A percentile compares a stretch with the other conserved stretches of the same genome.
These are phyloP conservation scores for Egretta garzetta DNA, from an alignment of 2,113 vertebrate genomes.

Conservation along the genomic window DNA sequence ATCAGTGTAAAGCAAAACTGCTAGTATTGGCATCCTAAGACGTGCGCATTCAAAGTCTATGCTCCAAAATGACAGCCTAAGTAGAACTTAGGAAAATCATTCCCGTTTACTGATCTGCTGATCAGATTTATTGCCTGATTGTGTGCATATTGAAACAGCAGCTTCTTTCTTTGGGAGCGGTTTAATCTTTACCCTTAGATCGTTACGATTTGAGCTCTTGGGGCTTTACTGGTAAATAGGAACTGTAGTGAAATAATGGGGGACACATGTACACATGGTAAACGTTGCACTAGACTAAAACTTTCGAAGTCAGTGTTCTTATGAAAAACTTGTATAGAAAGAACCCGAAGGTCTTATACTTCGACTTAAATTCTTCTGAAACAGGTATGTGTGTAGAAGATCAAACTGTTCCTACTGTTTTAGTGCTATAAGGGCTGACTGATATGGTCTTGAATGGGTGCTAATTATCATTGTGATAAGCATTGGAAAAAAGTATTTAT, in stretches of 20 bases:
- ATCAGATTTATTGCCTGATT: background rate
- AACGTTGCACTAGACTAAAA: background rate
- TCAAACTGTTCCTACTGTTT: background rate
- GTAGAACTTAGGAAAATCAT: background rate
- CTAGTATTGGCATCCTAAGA: background rate
- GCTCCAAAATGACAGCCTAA: background rate
- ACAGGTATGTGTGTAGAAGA: background rate
- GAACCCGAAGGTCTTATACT: background rate
- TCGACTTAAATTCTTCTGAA: background rate
- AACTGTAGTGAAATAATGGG: background rate
- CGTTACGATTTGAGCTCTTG: background rate
- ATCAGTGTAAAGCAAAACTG: background rate
- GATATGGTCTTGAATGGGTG: background rate
- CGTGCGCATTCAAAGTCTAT: background rate
- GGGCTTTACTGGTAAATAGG: background rate
- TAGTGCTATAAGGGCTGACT: background rate
- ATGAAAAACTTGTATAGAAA: background rate
- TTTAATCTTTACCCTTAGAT: background rate
- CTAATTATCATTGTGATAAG: background rate
- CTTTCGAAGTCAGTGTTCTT: background rate
- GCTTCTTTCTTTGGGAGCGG: background rate
- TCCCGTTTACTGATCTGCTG: background rate
- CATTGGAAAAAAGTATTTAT: background rate
- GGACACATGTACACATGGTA: rapidly evolving
- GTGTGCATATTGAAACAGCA: background rate